A percentile compares a stretch with the other conserved stretches of the same genome.
Evolutionary conservation across 2,797 vertebrate genomes (phyloP).

Genomic region (Enteromius thamalakanensis): DNA sequence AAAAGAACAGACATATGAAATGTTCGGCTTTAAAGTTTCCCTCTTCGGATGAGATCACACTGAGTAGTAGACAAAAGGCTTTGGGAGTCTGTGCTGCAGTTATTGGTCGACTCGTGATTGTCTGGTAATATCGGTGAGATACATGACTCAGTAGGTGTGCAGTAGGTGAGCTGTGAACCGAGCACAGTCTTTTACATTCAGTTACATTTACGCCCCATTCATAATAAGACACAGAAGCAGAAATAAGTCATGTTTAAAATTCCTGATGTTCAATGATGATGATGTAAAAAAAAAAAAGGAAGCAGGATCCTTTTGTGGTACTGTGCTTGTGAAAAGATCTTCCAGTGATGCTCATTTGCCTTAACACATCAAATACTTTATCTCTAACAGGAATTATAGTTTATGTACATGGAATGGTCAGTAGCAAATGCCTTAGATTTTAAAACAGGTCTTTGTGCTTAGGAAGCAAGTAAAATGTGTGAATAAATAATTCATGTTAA

Average conservation of each 20-base stretch:
- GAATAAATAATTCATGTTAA: not conserved
- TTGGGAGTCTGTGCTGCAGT: conserved; percentile 62
- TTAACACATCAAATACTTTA: not conserved
- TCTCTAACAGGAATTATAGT: not conserved
- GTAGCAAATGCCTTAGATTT: not conserved
- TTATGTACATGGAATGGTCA: conserved; percentile 13
- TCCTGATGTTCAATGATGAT: not conserved
- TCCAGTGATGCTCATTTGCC: not conserved
- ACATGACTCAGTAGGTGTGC: conserved; percentile 73
- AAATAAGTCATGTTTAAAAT: not conserved
- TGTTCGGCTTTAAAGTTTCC: not conserved
- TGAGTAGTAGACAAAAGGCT: conserved; percentile 44
- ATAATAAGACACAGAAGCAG: conserved; percentile 8
- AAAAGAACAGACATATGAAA: not conserved
- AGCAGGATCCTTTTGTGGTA: not conserved
- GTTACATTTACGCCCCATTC: conserved; percentile 51
- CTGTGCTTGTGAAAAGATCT: conserved; percentile 9
- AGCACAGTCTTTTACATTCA: conserved; percentile 63
- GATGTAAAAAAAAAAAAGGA: not conserved
- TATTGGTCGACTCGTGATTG: conserved; percentile 63
- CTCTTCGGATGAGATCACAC: conserved; percentile 32
- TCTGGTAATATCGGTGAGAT: conserved; percentile 51
- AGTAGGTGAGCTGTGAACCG: conserved; percentile 71
- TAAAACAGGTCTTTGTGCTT: not conserved
- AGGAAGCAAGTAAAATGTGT: not conserved